Conservation (phyloP, 92 coral and sea anemone genomes). For the Actinernus sp. region DNA sequence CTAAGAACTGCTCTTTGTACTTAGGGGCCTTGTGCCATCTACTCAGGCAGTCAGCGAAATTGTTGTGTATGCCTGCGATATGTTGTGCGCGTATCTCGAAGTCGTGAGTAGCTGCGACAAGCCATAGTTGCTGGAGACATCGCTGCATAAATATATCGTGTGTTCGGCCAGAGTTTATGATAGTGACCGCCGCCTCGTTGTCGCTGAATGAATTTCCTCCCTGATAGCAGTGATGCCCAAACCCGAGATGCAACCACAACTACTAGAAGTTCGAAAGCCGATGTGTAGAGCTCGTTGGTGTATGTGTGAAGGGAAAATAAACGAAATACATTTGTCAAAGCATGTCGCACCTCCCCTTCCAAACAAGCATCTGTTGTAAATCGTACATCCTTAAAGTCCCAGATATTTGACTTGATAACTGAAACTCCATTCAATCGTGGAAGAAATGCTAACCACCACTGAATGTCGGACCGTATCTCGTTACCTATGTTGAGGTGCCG, state of each 20-base stretch:
- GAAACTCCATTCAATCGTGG: slow-evolving; percentile 12
- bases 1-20: slow-evolving; percentile 1
- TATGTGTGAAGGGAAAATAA: slow-evolving; percentile 6
- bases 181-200: slow-evolving; percentile 23
- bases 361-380: slow-evolving; percentile 9
- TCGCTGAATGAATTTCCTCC: slow-evolving; percentile 13
- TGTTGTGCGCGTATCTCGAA: slow-evolving; percentile 18
- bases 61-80: slow-evolving; percentile 25
- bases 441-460: slow-evolving; percentile 24
- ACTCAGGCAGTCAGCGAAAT: slow-evolving; percentile 27
- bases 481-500: neutral
- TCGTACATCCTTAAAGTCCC: slow-evolving; percentile 9
- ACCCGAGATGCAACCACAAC: slow-evolving; percentile 4
- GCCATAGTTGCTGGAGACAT: slow-evolving; percentile 40
- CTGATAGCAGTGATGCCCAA: slow-evolving; percentile 10
- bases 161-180: neutral
- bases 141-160: slow-evolving; percentile 33
- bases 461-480: slow-evolving; percentile 12
- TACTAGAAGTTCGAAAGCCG: slow-evolving; percentile 11
- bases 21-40: slow-evolving; percentile 23
- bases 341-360: slow-evolving; percentile 8
- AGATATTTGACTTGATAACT: slow-evolving; percentile 10
- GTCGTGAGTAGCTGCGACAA: slow-evolving; percentile 16
- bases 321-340: neutral
- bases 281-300: neutral